Evolutionary conservation across 2,888 invertebrate species (phyloP), one percentile per base, ranked within the genome.

Genomic region (Lithophane leautieri): DNA sequence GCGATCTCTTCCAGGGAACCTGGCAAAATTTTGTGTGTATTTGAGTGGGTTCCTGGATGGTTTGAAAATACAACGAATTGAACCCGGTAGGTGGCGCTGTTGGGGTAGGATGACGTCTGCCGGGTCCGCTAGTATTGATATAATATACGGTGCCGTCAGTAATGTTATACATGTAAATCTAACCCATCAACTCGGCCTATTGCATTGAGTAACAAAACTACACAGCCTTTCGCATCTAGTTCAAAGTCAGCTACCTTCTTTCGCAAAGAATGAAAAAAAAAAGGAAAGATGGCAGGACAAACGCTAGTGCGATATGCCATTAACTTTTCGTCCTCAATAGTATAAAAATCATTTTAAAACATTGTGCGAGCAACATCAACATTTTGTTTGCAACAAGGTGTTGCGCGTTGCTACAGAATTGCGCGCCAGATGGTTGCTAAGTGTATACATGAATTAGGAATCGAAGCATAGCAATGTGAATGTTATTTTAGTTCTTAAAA

Each of bases 161-260:
- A n/a, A n/a, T n/a, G n/a, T n/a, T n/a, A n/a, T n/a, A n/a, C n/a
- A n/a, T n/a, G n/a, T n/a, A n/a, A n/a, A n/a, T n/a, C n/a, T n/a
- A n/a, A n/a, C n/a, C n/a, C n/a, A n/a, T n/a, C n/a, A n/a, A n/a
- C n/a, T n/a, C n/a, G n/a, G n/a, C n/a, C n/a, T n/a, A n/a, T n/a
- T n/a, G n/a, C n/a, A n/a, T 52, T 61, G 79, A 40, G 79, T 16
- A 34, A 42, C 54, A 62, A 72, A 79, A 50, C 76, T 77, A 50
- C 19, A 62, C 7, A 47, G 54, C 16, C 25, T 52, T 19, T 71
- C 47, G 9, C 47, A 79, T 28, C 61, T 40, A 76, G 47, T 0
- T 28, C 4, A 47, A 42, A 6, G 62, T 76, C 76, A 56, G n/a
- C 76, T 79, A 62, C 79, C 76, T 28, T 56, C 76, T 76, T 79